Base-by-base conservation (phyloP, 2,113 vertebrate genomes). In the Camelus bactrianus region DNA sequence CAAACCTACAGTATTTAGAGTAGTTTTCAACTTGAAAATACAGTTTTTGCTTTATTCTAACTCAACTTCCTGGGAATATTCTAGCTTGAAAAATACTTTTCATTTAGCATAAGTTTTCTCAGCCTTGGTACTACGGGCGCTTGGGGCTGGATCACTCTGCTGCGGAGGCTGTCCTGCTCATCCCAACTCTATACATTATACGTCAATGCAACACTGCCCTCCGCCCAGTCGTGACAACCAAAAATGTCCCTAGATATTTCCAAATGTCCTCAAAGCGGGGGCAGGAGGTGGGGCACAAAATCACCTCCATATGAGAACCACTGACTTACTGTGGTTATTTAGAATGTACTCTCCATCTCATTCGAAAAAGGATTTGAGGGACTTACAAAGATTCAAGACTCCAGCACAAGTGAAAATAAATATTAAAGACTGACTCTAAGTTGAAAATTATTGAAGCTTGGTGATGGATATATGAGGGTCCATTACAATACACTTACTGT, bases 61-160 rank as follows among this genome's bases (percentile, higher is more conserved):
- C 54, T 19, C 16, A 14, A 19, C 60, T 72, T 56, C 28, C 46
- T 28, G 14, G 28, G 8, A 42, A 22, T 22, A 6, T 15, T 70
- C 8, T 14, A n/a, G 58, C 26, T 48, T 48, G 10, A 46, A 48
- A 92, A 17, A n/a, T 8, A 32, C 1, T 89, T 81, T 82, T 38
- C 19, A 58, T 48, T 72, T 60, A 20, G 16, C 8, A 12, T 0
- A 19, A n/a, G 35, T 14, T 58, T 58, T 28, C 56, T 50, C 13
- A 19, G 0, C 35, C n/a, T 62, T 0, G 1, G 62, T 38, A 13
- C 20, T 0, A 0, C 2, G 6, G 22, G 24, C 17, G 0, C 14
- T 28, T 3, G 50, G 5, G 65, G n/a, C 13, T 0, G 0, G 30
- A 30, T 22, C 22, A 0, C 26, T 19, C 54, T 8, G 46, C 5